phyloP scores from a whole-genome alignment of 1,140 invertebrate species.

The Anastrepha ludens region DNA sequence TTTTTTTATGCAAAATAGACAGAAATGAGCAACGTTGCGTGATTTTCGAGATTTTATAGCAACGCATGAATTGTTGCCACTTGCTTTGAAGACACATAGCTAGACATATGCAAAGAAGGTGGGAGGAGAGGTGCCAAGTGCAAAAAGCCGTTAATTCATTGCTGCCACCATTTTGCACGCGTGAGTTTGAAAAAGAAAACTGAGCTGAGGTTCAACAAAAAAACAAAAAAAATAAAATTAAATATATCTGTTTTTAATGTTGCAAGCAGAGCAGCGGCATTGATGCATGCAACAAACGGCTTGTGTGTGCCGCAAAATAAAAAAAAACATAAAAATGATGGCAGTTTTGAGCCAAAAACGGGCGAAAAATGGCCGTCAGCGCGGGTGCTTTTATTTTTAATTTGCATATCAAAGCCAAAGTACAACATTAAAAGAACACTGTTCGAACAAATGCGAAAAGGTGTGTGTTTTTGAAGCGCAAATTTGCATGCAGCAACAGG shows the following conservation, averaged over 20 bases:
- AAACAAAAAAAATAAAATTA: neutral
- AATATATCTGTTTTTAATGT: neutral
- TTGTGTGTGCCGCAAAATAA: neutral
- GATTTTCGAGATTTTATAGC: constrained; percentile 6
- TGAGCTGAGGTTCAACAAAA: neutral
- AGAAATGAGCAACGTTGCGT: constrained; percentile 44
- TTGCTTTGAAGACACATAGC: constrained; percentile 17
- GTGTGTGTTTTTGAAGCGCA: neutral
- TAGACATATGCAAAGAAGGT: neutral
- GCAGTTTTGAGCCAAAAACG: neutral
- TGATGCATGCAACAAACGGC: too few relatives aligned
- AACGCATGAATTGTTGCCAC: constrained; percentile 42
- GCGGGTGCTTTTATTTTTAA: constrained; percentile 16
- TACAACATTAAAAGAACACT: neutral
- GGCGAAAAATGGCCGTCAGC: neutral
- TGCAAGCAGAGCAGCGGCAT: too few relatives aligned
- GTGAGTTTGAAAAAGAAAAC: neutral
- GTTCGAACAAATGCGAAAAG: neutral
- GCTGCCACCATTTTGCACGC: neutral
- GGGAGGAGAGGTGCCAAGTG: neutral
- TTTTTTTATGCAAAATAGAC: neutral
- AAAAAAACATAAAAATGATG: neutral
- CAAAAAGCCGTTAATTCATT: neutral
- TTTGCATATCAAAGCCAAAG: constrained; percentile 43
- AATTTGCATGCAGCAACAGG: neutral